Base-by-base conservation (phyloP, 2,888 invertebrate genomes). In the Drosophila trichaetosa region DNA sequence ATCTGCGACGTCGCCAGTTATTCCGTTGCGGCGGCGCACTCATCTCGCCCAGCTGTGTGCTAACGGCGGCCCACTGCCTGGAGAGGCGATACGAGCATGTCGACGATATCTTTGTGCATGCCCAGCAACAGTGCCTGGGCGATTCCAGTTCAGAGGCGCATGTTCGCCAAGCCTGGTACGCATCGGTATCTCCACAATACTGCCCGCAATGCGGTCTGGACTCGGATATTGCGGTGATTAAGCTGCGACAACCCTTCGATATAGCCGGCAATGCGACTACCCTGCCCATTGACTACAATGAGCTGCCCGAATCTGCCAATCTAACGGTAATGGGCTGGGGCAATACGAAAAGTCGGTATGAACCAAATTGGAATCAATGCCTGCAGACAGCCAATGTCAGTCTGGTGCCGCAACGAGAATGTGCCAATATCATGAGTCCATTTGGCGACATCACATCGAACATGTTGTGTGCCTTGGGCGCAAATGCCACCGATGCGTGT, bases 301-400 rank as follows among this genome's bases (percentile, higher is more conserved):
- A 74, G 7, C 34, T 83, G 13, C 60, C 72, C 0, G 60, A 33
- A 0, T 6, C 21, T 0, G 78, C 79, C 0, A 73, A 73, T 56
- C 49, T 90, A 4, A 73, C 69, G 6, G 62, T 89, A 0, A 5
- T 81, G n/a, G 90, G 91, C 34, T 90, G 90, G 91, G 90, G 90
- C 21, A 33, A 51, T 27, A 80, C 64, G 18, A 27, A 38, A 11
- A 31, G 31, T 0, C n/a, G 11, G 0, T 7, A 8, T 3, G 40
- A 34, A 5, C 46, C 21, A 24, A 11, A 68, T n/a, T 33, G 33
- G 54, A 70, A 70, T 13, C 78, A 76, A 60, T 75, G 84, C 27
- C 69, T 90, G 6, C 79, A 80, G 57, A 66, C 59, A 16, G 73
- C 83, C 6, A 49, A 74, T 8, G 72, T 89, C 7, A 73, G 34